These are phyloP conservation scores for Parnassius apollo DNA, from an alignment of 2,888 invertebrate genomes.

Conservation along the genomic window DNA sequence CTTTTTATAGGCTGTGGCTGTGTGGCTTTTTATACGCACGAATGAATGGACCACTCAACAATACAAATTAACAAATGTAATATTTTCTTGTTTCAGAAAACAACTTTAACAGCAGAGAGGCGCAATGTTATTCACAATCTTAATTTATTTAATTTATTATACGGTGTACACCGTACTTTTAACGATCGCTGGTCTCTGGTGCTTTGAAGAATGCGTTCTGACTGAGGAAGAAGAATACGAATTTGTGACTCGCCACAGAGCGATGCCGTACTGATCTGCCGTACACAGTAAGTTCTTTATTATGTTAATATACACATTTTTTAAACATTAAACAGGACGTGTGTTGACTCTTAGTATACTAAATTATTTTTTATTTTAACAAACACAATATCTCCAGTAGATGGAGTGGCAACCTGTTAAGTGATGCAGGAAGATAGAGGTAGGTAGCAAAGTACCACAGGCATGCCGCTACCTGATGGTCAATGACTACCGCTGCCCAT, in stretches of 20 bases:
- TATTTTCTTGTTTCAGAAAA: conserved; percentile 22
- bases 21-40: no score
- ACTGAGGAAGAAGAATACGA: conserved; percentile 73
- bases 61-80: background rate
- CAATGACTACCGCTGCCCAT: no score
- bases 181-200: conserved; percentile 75
- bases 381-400: no score
- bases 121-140: conserved; percentile 62
- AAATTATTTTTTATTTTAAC: no score
- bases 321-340: no score
- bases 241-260: conserved; percentile 55
- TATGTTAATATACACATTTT: background rate
- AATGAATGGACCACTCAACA: background rate
- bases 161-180: conserved; percentile 64
- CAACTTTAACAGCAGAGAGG: conserved; percentile 2
- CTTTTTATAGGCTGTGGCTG: no score
- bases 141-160: conserved; percentile 66
- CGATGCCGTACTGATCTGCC: conserved; percentile 51
- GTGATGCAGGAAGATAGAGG: no score
- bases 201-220: conserved; percentile 73
- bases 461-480: no score
- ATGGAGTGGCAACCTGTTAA: no score
- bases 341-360: no score
- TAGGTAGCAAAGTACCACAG: no score
- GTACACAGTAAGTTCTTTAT: conserved; percentile 26